Base-by-base conservation (phyloP, 2,888 invertebrate genomes). In the Stegophylla sp. region DNA sequence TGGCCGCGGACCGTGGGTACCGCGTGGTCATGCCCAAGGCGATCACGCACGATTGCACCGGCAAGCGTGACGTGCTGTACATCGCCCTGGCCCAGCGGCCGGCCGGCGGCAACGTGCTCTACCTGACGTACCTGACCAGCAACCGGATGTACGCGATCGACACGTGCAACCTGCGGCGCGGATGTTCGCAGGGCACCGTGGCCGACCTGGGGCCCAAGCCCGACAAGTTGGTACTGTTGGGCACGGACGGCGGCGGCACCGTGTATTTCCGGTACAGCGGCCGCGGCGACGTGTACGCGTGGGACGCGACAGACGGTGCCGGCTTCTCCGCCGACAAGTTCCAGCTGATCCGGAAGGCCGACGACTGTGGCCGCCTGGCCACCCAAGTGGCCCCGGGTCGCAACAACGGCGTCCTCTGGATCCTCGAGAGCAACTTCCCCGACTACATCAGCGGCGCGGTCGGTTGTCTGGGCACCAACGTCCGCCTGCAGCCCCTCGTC, bases 11-110 rank as follows among this genome's bases (percentile, higher is more conserved):
- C 82, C 88, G 89, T 12, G 91, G 91, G 9, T 92, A 91, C 87
- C 87, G 92, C 4, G 90, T 92, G 0, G 88, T 91, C 1, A 86
- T 91, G 41, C 91, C 91, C 0, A 0, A 85, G 86, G 0, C 90
- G 89, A 0, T 82, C 56, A 28, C 93, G 93, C 85, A 92, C 92
- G 0, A 90, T 91, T 0, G 90, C 90, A 56, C 89, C 92, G 10
- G 89, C 91, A n/a, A 89, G 92, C 77, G 87, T 13, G 89, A 91
- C 84, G 92, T 92, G 3, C 88, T 93, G 0, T 92, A 92, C 85
- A 88, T 92, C 15, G 89, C 90, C 0, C 86, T 93, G 1, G 88
- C 91, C 1, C 74, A 43, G 13, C 89, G 89, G n/a, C 88, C 89
- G 79, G 86, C 88, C 72, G 88, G 89, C 5, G 89, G 88, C 71